phyloP scores from a whole-genome alignment of 2,888 invertebrate species.

The Caenorhabditis doughertyi region DNA sequence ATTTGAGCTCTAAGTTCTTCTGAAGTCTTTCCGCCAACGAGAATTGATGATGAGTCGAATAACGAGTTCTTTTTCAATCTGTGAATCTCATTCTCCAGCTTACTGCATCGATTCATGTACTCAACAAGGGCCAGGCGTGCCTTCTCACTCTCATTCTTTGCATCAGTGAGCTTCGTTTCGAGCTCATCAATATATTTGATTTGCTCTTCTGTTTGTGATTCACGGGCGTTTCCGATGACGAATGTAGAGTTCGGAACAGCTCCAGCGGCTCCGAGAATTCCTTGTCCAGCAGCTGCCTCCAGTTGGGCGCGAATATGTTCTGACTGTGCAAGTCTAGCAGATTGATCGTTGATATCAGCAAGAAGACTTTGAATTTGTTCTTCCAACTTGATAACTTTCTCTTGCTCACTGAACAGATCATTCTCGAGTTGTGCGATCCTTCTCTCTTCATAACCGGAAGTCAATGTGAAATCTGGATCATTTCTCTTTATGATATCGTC shows the following conservation, averaged over 20 bases:
- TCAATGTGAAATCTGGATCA: conserved; percentile 61
- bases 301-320: conserved; percentile 46
- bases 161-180: conserved; percentile 37
- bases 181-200: conserved; percentile 61
- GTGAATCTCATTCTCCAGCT: conserved; percentile 49
- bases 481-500: conserved; percentile 55
- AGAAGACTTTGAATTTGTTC: conserved; percentile 11
- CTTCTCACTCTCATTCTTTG: conserved; percentile 24
- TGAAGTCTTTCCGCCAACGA: conserved; percentile 42
- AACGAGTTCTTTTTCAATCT: conserved; percentile 41
- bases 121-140: conserved; percentile 34
- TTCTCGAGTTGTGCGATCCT: conserved; percentile 45
- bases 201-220: conserved; percentile 42
- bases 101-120: conserved; percentile 62
- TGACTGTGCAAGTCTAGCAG: conserved; percentile 42
- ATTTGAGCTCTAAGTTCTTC: conserved; percentile 52
- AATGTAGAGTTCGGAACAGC: conserved; percentile 38
- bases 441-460: conserved; percentile 40
- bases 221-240: conserved; percentile 48
- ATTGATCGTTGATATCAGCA: conserved; percentile 38
- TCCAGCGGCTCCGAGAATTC: no score
- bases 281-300: conserved; percentile 30
- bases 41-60: conserved; percentile 45
- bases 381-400: conserved; percentile 24
- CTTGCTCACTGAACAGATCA: conserved; percentile 16